A percentile compares a stretch with the other conserved stretches of the same genome.
Conservation (phyloP, 2,888 invertebrate species). For the Nomada fabriciana region DNA sequence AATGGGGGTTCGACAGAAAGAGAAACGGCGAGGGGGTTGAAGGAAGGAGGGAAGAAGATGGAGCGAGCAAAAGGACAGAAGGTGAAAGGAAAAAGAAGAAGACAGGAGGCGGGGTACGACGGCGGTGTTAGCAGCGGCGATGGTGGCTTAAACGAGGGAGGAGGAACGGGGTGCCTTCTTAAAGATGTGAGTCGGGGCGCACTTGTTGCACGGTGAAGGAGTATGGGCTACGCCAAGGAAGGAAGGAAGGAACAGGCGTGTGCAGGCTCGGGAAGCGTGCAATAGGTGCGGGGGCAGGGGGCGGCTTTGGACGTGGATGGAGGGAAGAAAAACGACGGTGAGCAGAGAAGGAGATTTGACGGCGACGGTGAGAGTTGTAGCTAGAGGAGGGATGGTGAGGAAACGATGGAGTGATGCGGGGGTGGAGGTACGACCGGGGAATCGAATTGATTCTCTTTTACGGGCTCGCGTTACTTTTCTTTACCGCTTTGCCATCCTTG, state of each 20-base stretch:
- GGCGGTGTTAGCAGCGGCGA: constrained; percentile 52
- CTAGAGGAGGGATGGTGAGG: constrained; percentile 50
- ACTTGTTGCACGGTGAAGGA: constrained; percentile 81
- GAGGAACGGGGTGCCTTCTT: constrained; percentile 74
- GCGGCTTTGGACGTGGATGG: constrained; percentile 39
- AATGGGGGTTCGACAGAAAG: constrained; percentile 1
- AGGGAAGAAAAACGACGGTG: constrained; percentile 66
- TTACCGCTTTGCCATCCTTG: constrained; percentile 72
- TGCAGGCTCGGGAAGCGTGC: constrained; percentile 55
- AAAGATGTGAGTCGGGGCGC: constrained; percentile 80
- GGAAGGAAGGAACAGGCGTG: constrained; percentile 68
- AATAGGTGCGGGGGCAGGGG: constrained; percentile 29
- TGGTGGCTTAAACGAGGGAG: constrained; percentile 58
- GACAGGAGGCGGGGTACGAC: constrained; percentile 16
- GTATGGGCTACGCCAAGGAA: constrained; percentile 59
- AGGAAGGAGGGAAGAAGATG: not conserved
- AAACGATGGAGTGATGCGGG: constrained; percentile 53
- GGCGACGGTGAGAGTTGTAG: constrained; percentile 55
- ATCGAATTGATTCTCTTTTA: constrained; percentile 84
- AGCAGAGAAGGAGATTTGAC: constrained; percentile 58
- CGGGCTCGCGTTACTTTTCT: constrained; percentile 79
- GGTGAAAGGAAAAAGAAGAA: constrained; percentile 11
- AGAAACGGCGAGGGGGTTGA: not conserved
- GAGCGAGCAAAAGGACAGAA: constrained; percentile 1
- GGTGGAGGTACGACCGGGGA: constrained; percentile 69